Evolutionary conservation across 2,113 vertebrate genomes (phyloP).

Genomic region (Dolichotis patagonum): DNA sequence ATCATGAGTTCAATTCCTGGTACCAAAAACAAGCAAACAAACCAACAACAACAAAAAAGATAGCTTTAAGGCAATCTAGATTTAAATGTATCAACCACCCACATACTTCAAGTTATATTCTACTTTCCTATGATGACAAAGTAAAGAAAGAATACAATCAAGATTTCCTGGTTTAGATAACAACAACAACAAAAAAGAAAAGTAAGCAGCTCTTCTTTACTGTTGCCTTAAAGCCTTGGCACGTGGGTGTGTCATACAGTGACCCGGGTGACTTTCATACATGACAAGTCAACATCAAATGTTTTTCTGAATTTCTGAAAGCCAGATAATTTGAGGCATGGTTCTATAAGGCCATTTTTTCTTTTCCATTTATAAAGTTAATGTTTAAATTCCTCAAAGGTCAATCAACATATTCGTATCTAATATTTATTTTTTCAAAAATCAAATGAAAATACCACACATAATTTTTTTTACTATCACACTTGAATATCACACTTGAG

Average conservation of each 20-base stretch:
- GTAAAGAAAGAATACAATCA: constrained; percentile 34
- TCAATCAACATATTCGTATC: not conserved
- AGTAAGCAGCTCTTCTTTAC: not conserved
- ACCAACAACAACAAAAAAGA: not conserved
- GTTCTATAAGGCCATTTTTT: not conserved
- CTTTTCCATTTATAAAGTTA: not conserved
- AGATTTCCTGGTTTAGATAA: constrained; percentile 59
- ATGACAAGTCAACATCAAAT: not conserved
- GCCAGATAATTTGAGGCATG: not conserved
- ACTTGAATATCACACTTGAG: not conserved
- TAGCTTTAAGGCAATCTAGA: not conserved
- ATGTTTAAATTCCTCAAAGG: constrained; percentile 3
- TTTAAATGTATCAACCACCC: not conserved
- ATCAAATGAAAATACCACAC: not conserved
- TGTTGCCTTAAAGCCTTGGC: constrained; percentile 23
- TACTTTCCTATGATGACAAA: constrained; percentile 51
- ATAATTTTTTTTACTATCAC: not conserved
- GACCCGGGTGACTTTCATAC: not conserved
- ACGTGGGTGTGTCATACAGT: not conserved
- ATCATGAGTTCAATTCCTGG: too few relatives aligned
- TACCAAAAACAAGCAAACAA: too few relatives aligned
- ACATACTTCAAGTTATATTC: constrained; percentile 53
- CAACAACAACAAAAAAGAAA: constrained; percentile 28
- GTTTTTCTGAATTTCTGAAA: constrained; percentile 4
- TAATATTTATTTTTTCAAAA: constrained; percentile 6